These are phyloP conservation scores for Thunnus maccoyii DNA, from an alignment of 2,113 vertebrate genomes.

Conservation along the genomic window DNA sequence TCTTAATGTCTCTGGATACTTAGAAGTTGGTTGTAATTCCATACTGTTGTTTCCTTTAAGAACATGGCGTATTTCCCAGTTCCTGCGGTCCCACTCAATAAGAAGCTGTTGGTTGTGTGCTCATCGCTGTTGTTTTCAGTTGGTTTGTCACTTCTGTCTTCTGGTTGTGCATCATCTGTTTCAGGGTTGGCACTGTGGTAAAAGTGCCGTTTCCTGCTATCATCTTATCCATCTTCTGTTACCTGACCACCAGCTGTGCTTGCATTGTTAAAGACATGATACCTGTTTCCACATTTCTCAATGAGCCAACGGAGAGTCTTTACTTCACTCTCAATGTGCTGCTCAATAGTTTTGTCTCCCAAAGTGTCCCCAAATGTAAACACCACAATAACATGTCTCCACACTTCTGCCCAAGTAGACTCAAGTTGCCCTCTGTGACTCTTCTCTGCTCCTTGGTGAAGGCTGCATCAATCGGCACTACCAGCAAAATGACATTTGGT, in stretches of 20 bases:
- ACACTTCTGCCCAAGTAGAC: conserved; percentile 31
- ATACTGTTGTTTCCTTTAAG: background rate
- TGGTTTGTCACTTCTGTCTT: background rate
- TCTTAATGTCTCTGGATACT: background rate
- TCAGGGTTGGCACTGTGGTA: background rate
- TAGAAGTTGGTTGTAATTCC: fast-evolving
- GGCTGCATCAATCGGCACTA: conserved; percentile 22
- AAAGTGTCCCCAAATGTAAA: conserved; percentile 45
- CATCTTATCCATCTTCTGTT: conserved; percentile 43
- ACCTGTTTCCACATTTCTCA: conserved; percentile 45
- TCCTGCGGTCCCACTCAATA: conserved; percentile 8
- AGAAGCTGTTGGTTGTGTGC: background rate
- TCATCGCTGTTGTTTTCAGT: background rate
- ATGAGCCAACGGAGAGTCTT: conserved; percentile 24
- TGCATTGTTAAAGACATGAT: conserved; percentile 18
- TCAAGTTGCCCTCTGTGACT: conserved; percentile 41
- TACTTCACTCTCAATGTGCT: conserved; percentile 50
- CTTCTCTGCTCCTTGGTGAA: conserved; percentile 34
- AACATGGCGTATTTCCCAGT: conserved; percentile 6
- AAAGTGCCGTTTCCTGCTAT: conserved; percentile 18
- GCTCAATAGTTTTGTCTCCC: conserved; percentile 34
- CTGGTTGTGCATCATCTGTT: background rate
- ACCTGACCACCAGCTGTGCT: background rate
- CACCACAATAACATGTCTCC: conserved; percentile 44
- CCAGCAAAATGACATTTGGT: conserved; percentile 44